Evolutionary conservation across 2,113 vertebrate species (phyloP), one percentile per base, ranked within the genome.

Genomic region (Stegostoma tigrinum): DNA sequence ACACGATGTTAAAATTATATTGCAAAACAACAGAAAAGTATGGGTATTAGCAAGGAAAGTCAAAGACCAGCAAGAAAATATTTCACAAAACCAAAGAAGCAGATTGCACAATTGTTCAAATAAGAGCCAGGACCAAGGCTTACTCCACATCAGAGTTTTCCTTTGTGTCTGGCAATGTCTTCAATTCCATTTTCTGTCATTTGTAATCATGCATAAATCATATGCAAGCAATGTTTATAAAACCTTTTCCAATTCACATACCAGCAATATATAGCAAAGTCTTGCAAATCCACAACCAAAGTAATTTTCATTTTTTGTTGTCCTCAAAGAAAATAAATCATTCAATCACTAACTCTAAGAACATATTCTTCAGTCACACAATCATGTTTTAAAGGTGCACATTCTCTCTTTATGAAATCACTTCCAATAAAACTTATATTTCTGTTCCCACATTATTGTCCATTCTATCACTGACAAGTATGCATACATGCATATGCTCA

Each of bases 201-300:
- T 55, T 89, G 24, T 89, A 89, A 89, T 89, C 48, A 89, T 14
- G 55, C 12, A 89, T 55, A 89, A 89, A 89, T 89, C 48, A 89
- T 55, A 89, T 55, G 24, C 48, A 2, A 30, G 45, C 24, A 55
- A 89, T 89, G 48, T 48, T 89, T 34, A 52, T 89, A 30, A 89
- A 48, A 55, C 24, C 86, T 52, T 55, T 24, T 10, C 48, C 52
- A 27, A 30, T 30, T 55, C 45, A 45, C 86, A 89, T 89, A 89
- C 86, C 86, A 89, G 10, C 86, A 89, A 89, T 89, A 89, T 48
- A 30, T 55, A 55, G 86, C 14, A 89, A 89, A 89, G 86, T 7
- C 48, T 89, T 48, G 24, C 23, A 89, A 30, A 89, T 89, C 86
- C 48, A 52, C 27, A 89, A 48, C 48, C 30, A 55, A 89, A 55